A percentile compares a stretch with the other conserved stretches of the same genome.
Evolutionary conservation across 1,140 invertebrate genomes (phyloP).

Genomic region (Epicauta chinensis): DNA sequence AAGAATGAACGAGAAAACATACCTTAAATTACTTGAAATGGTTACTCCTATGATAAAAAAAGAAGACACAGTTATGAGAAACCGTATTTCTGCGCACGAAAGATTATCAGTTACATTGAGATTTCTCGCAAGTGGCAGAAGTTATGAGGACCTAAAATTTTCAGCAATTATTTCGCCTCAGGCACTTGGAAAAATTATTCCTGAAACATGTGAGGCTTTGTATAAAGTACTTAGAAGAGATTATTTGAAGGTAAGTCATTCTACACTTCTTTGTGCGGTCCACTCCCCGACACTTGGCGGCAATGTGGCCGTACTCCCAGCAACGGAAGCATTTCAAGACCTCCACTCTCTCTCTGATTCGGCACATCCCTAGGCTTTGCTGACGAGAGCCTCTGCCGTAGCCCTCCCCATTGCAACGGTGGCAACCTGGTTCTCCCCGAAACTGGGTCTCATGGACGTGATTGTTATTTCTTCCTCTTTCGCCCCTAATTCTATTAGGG

Average conservation of each 20-base stretch:
- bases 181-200: constrained; percentile 28
- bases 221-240: constrained; percentile 20
- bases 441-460: too few relatives aligned
- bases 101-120: constrained; percentile 29
- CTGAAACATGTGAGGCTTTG: constrained; percentile 31
- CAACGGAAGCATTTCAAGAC: too few relatives aligned
- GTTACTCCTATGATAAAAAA: constrained; percentile 30
- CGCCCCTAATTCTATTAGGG: too few relatives aligned
- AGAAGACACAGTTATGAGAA: constrained; percentile 26
- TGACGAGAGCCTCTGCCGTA: too few relatives aligned
- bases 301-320: too few relatives aligned
- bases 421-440: too few relatives aligned
- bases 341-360: too few relatives aligned
- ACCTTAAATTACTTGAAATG: constrained; percentile 18
- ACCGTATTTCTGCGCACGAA: constrained; percentile 28
- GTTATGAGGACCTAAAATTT: constrained; percentile 32
- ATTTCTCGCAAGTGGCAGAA: constrained; percentile 26
- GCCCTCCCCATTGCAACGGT: too few relatives aligned
- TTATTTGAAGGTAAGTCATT: constrained; percentile 23
- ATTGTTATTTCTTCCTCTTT: too few relatives aligned
- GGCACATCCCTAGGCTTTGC: too few relatives aligned
- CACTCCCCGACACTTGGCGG: too few relatives aligned
- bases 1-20: constrained; percentile 30
- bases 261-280: too few relatives aligned
- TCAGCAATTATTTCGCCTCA: constrained; percentile 30